phyloP scores from a whole-genome alignment of 2,797 vertebrate genomes.

The Prionace glauca region DNA sequence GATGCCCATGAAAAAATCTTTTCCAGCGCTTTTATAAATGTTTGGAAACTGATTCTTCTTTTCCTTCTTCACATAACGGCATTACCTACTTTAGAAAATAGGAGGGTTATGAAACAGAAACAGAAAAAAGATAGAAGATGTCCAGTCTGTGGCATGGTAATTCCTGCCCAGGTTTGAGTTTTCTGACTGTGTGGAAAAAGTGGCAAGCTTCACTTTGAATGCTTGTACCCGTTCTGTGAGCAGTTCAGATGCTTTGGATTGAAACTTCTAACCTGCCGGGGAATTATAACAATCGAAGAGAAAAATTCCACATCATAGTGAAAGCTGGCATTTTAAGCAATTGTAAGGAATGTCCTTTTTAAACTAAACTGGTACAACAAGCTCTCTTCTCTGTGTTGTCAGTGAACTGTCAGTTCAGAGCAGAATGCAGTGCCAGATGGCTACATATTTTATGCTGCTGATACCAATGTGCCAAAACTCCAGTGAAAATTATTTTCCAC shows the following conservation, averaged over 20 bases:
- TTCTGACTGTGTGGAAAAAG: neutral
- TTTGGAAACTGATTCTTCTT: neutral
- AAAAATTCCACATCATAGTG: neutral
- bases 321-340: neutral
- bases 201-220: neutral
- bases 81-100: neutral
- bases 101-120: neutral
- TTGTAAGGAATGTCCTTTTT: neutral
- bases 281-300: neutral
- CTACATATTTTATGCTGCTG: constrained; percentile 33
- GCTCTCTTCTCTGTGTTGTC: neutral
- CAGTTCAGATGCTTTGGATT: neutral
- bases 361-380: neutral
- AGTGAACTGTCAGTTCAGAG: neutral
- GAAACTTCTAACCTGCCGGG: neutral
- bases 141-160: neutral
- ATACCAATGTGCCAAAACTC: neutral
- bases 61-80: neutral
- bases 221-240: neutral
- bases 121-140: neutral
- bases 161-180: neutral
- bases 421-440: constrained; percentile 25
- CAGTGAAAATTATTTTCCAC: constrained; percentile 33
- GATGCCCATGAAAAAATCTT: neutral
- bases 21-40: neutral